Evolutionary conservation across 1,140 invertebrate genomes (phyloP), one percentile per base, ranked within the genome.

Genomic region (Drosophila micromelanica): DNA sequence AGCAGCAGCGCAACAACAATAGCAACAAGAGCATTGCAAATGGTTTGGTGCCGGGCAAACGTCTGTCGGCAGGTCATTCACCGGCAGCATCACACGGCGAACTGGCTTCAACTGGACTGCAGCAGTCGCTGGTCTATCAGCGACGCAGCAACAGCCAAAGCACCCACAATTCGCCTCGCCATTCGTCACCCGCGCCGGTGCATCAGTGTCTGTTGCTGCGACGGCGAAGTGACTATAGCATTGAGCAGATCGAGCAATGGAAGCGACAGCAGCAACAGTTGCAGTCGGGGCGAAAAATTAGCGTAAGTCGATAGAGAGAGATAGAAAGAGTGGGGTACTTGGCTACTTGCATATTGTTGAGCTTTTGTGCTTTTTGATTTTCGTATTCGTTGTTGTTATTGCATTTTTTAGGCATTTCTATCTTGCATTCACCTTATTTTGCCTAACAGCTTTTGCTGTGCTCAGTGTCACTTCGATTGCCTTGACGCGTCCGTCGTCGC

Each of bases 221-320:
- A 27, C 86, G 90, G 43, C 90, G 90, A 54, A 91, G 90, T 76
- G 90, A 91, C 65, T 91, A 89, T 48, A 89, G 84, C 38, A 80
- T 89, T 7, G 84, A 89, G 49, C 85, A 89, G 62, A 89, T 89
- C 65, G 85, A 89, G 73, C 84, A 84, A 62, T 89, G 76, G 80
- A 89, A 89, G 52, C 84, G 84, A 5, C 84, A 89, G 30, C 81
- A 78, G 42, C 40, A 46, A 45, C 68, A 73, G 72, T 49, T 75
- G 6, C 73, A 70, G 49, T 62, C 76, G 15, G 76, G 84, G 45
- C 80, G 84, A 59, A 89, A 89, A 61, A 84, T 84, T 57, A 89
- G 84, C 64, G 84, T 89, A 89, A 89, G 84, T 89, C 23, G 23
- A n/a, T 12, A 32, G 46, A 51, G 35, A 12, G 15, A 9, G 11